Evolutionary conservation across 2,888 invertebrate species (phyloP).

Genomic region (Dichetophora obliterata): DNA sequence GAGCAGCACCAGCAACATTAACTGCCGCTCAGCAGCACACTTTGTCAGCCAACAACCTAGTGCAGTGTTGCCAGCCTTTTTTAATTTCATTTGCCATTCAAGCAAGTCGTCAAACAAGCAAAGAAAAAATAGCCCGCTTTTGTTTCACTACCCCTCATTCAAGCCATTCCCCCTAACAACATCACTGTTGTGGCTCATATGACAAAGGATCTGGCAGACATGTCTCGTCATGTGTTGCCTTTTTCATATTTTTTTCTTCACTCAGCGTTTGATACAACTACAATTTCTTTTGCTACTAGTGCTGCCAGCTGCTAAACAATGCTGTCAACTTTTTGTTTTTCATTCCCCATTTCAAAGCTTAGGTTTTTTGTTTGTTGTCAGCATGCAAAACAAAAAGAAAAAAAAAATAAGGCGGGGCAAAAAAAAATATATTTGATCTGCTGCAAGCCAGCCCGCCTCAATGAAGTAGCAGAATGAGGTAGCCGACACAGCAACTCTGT

Average conservation of each 20-base stretch:
- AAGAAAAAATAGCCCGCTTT: background rate
- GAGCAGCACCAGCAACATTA: background rate
- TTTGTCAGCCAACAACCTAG: background rate
- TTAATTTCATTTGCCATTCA: background rate
- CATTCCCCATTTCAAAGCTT: constrained; percentile 1
- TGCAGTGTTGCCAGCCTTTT: constrained; percentile 18
- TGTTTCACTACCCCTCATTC: background rate
- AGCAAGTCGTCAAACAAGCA: background rate
- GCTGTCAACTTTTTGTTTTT: constrained; percentile 29
- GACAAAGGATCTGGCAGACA: constrained; percentile 34
- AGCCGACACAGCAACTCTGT: background rate
- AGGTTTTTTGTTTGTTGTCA: constrained; percentile 14
- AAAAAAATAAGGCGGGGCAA: background rate
- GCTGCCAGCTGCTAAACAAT: constrained; percentile 32
- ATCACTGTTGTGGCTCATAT: constrained; percentile 21
- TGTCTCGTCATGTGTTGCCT: constrained; percentile 9
- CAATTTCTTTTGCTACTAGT: background rate
- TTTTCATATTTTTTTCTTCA: background rate
- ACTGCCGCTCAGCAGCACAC: constrained; percentile 3
- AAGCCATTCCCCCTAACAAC: background rate
- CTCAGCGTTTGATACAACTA: background rate
- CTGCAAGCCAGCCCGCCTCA: background rate
- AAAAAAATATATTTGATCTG: background rate
- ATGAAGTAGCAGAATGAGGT: background rate
- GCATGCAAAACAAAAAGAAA: background rate